Conservation (phyloP, 2,888 invertebrate species). For the Diarsia mendica region DNA sequence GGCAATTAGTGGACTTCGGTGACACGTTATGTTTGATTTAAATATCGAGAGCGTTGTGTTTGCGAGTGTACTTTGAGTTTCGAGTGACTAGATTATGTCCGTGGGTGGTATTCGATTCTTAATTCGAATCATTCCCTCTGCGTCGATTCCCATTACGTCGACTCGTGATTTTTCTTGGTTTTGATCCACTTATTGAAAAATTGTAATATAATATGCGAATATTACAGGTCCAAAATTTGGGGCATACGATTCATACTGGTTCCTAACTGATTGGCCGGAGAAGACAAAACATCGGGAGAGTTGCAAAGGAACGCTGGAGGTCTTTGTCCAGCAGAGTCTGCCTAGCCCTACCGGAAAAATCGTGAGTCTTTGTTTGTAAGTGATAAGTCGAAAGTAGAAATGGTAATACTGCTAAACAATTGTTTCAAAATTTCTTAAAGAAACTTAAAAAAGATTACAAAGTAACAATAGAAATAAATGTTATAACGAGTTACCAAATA, state of each 20-base stretch:
- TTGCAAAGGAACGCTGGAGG: neutral
- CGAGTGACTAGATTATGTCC: neutral
- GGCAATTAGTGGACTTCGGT: constrained; percentile 68
- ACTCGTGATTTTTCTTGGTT: too few species aligned
- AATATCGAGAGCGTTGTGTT: constrained; percentile 56
- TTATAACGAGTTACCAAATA: neutral
- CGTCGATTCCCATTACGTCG: too few species aligned
- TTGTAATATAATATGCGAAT: too few species aligned
- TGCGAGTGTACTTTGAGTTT: constrained; percentile 39
- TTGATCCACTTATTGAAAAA: too few species aligned
- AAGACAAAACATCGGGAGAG: neutral
- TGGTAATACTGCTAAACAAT: too few species aligned
- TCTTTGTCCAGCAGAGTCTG: neutral
- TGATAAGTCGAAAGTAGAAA: too few species aligned
- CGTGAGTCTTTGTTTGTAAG: neutral
- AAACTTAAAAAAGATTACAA: neutral
- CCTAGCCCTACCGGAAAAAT: neutral
- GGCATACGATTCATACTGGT: too few species aligned
- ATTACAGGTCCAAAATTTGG: too few species aligned
- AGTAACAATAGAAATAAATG: neutral
- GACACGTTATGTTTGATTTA: constrained; percentile 67
- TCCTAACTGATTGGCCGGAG: neutral
- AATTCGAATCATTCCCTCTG: too few species aligned
- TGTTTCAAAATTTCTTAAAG: too few species aligned
- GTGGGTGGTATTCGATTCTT: too few species aligned